phyloP scores from a whole-genome alignment of 2,113 vertebrate genomes.

The Mastomys natalensis region DNA sequence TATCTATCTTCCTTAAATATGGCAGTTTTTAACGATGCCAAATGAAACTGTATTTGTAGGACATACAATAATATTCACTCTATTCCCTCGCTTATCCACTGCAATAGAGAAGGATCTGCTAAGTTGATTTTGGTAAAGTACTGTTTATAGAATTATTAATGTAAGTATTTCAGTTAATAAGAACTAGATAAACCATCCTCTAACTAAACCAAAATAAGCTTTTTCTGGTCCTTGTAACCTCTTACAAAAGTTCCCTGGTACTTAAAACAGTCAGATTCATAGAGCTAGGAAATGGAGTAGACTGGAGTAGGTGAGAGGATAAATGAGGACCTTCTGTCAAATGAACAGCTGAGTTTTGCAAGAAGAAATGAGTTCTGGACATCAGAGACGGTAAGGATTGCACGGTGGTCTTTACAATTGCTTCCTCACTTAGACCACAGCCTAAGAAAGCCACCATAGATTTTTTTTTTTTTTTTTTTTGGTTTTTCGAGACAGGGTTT shows the following conservation, averaged over 20 bases:
- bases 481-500: too few species aligned
- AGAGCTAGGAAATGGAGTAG: neutral
- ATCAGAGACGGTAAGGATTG: neutral
- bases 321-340: neutral
- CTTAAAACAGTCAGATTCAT: neutral
- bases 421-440: neutral
- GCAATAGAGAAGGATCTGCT: neutral
- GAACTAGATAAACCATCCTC: neutral
- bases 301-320: neutral
- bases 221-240: constrained; percentile 1
- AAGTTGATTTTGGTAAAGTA: neutral
- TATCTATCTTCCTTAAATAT: neutral
- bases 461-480: neutral
- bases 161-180: neutral
- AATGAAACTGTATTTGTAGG: neutral
- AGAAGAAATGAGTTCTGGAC: neutral
- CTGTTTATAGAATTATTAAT: neutral
- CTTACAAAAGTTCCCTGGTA: neutral
- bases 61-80: neutral
- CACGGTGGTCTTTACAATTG: neutral
- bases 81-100: neutral
- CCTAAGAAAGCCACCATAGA: neutral
- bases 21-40: neutral
- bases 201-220: neutral
- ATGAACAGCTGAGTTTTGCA: neutral